Evolutionary conservation across 2,797 vertebrate genomes (phyloP).

Genomic region (Chiloscyllium punctatum): DNA sequence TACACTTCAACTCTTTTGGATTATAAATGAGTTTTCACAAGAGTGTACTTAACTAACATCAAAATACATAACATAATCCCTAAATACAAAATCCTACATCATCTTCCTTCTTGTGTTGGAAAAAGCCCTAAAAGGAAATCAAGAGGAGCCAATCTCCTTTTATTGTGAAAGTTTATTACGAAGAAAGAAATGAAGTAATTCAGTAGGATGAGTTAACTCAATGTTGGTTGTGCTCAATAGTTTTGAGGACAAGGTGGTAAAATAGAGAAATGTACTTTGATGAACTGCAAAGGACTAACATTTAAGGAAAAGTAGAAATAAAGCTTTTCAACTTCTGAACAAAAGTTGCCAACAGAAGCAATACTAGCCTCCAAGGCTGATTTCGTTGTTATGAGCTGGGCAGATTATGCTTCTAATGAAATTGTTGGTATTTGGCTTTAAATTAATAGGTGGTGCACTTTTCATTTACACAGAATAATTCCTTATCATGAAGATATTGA

Average conservation of each 20-base stretch:
- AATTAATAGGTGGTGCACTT: not conserved
- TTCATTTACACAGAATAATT: not conserved
- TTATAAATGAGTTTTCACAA: not conserved
- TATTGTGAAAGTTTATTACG: not conserved
- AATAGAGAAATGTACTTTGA: not conserved
- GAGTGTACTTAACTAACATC: not conserved
- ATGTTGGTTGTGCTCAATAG: not conserved
- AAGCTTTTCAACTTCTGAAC: not conserved
- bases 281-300: not conserved
- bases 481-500: not conserved
- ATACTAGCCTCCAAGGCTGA: conserved; percentile 38
- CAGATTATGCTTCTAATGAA: not conserved
- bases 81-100: conserved; percentile 9
- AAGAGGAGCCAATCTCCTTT: not conserved
- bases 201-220: not conserved
- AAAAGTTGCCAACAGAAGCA: not conserved
- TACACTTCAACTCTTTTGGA: not conserved
- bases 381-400: not conserved
- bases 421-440: not conserved
- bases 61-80: not conserved
- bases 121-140: not conserved
- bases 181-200: not conserved
- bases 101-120: not conserved
- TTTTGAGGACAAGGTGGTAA: not conserved
- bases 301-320: not conserved